Evolutionary conservation across 2,113 vertebrate species (phyloP).

Genomic region (Trichomycterus rosablanca): DNA sequence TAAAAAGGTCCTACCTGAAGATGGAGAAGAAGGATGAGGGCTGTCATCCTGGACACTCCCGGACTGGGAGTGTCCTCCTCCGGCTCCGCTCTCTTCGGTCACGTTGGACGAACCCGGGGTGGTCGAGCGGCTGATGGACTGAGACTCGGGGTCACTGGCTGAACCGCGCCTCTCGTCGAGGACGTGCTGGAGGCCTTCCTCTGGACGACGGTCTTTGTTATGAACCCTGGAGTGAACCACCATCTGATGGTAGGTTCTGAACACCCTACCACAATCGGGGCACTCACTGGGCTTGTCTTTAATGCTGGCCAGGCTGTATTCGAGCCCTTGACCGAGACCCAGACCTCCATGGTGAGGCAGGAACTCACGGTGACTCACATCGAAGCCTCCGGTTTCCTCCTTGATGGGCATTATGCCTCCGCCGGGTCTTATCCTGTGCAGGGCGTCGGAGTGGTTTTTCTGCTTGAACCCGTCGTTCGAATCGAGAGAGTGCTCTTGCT

Average conservation of each 20-base stretch:
- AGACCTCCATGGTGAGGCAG: conserved; percentile 77
- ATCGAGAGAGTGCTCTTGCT: conserved; percentile 86
- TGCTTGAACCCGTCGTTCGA: conserved; percentile 86
- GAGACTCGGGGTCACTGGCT: conserved; percentile 95
- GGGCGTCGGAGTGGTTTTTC: conserved; percentile 84
- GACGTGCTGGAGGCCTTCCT: conserved; percentile 78
- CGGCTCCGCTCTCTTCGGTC: conserved; percentile 90
- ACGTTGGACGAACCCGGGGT: conserved; percentile 95
- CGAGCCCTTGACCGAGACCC: conserved; percentile 78
- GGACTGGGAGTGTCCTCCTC: conserved; percentile 90
- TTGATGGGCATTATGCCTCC: conserved; percentile 78
- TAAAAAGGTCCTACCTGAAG: conserved; percentile 80
- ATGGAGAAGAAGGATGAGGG: conserved; percentile 94
- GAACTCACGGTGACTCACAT: conserved; percentile 86
- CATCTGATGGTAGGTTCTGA: conserved; percentile 98
- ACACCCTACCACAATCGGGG: conserved; percentile 91
- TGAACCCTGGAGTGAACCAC: conserved; percentile 95
- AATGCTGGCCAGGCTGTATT: conserved; percentile 76
- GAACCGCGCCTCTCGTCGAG: conserved; percentile 91
- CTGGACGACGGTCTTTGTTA: conserved; percentile 84
- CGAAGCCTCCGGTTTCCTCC: conserved; percentile 80
- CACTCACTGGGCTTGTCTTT: conserved; percentile 97
- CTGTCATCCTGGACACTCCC: conserved; percentile 97
- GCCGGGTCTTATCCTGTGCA: conserved; percentile 83
- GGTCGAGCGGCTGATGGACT: conserved; percentile 95